Evolutionary conservation across 2,113 vertebrate genomes (phyloP), one percentile per base, ranked within the genome.

Genomic region (Syngnathoides biaculeatus): DNA sequence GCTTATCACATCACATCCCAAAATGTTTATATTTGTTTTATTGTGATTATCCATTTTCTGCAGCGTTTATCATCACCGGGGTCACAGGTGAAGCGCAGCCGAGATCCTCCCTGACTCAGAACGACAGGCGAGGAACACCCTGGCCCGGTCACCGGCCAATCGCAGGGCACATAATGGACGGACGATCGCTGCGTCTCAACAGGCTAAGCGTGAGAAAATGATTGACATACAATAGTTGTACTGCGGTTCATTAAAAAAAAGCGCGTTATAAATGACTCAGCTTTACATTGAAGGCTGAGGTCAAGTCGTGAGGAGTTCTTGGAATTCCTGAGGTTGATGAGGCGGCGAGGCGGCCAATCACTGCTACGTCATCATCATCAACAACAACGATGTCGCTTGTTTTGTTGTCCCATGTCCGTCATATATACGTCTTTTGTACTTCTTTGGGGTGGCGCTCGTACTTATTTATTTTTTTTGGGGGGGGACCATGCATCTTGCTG

Each of bases 351-450:
- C 61, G 35, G 38, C 65, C 58, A 60, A 68, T 68, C 74, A 61
- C 47, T 57, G 35, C 40, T 67, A 57, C 63, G 26, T 10, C 39
- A 58, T 78, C 63, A 66, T 62, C 59, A n/a, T n/a, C n/a, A n/a
- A n/a, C n/a, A n/a, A n/a, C 55, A 58, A 67, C 14, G 61, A 4
- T 45, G 64, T 59, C 35, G 60, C 57, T 67, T 78, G 65, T 76
- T 64, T 64, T 72, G 40, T 20, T 56, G 72, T 81, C 73, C 61
- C 53, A 52, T 26, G 55, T 65, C 57, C 67, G 64, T 78, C 74
- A 79, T 74, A 45, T 4, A 2, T 19, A 13, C 5, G 39, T 35
- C 53, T 45, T 50, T 39, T 24, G 4, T 8, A 11, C 13, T 61
- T 67, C 53, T 79, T 58, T 66, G 35, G 58, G 10, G 17, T 13